Evolutionary conservation across 2,113 vertebrate species (phyloP).

Genomic region (Danio rerio): GRCz12tu NC_133178.1:32375001-32375500

Average conservation of each 20-base stretch:
- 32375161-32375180: constrained; percentile 26
- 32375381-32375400: constrained; percentile 6
- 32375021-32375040: not conserved
- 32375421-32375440: constrained; percentile 29
- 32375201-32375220: constrained; percentile 25
- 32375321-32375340: constrained; percentile 35
- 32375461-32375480: constrained; percentile 18
- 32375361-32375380: constrained; percentile 5
- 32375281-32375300: constrained; percentile 8
- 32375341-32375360: not conserved
- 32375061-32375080: not conserved
- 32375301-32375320: not conserved
- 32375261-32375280: not conserved
- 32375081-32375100: not conserved
- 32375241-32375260: constrained; percentile 6
- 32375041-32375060: not conserved
- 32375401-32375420: constrained; percentile 49
- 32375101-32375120: constrained; percentile 7
- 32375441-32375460: constrained; percentile 29
- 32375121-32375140: constrained; percentile 3
- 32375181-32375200: constrained; percentile 25
- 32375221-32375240: not conserved
- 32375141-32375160: not conserved
- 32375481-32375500: constrained; percentile 18
- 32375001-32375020: not conserved